Base-by-base conservation (phyloP, 2,888 invertebrate genomes). In the Oligia strigilis region DNA sequence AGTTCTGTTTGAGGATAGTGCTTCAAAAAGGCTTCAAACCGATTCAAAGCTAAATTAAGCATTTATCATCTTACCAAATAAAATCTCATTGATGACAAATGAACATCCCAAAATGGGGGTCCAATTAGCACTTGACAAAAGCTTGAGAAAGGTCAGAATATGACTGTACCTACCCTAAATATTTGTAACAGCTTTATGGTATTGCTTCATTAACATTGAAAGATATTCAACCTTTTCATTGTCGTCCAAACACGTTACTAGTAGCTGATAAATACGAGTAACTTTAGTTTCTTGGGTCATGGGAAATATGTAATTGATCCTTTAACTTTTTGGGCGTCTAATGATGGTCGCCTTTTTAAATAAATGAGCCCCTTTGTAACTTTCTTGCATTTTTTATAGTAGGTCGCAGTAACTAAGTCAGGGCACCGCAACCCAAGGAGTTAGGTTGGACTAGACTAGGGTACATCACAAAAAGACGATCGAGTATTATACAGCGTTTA, bases 91-190 rank as follows among this genome's bases (percentile, higher is more conserved):
- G 83, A 71, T 66, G 43, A 71, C 77, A 71, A 82, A 77, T 60
- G 66, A 62, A 77, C 29, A 60, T 72, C 64, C 72, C 17, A 64
- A 69, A 83, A 82, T 69, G 60, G 65, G 11, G 19, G 6, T 65
- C 14, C 58, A 65, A 70, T 82, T 78, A 77, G 23, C 78, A 77
- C 67, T 58, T 4, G 17, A 65, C 71, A 74, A 82, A 84, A 78
- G 65, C 60, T 79, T 17, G 0, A 40, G 23, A 71, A 78, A 82
- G 74, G 40, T 67, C 46, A 49, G 29, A 64, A 55, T 52, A 66
- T 43, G 67, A 72, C 55, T 29, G 9, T 72, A 64, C 49, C 29
- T 72, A 64, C 49, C 23, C 29, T 67, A 66, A 75, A 82, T 60
- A 76, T 66, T 71, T 82, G 43, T 65, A 17, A 36, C 19, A 49